These are phyloP conservation scores for Tinea pellionella DNA, from an alignment of 2,888 invertebrate species.

Conservation along the genomic window DNA sequence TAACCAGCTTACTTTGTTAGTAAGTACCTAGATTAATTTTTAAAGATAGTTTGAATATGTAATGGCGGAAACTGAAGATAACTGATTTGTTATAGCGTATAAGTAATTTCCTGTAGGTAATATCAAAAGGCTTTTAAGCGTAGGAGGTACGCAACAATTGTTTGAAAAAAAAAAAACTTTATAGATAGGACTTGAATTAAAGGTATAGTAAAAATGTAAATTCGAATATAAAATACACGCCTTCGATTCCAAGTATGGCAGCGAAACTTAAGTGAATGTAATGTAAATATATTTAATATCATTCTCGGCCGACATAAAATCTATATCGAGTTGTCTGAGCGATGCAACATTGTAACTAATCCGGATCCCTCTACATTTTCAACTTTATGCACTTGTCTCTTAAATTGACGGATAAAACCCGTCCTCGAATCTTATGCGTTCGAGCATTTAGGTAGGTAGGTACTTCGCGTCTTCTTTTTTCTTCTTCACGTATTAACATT, in stretches of 20 bases:
- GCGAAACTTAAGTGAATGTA: conserved; percentile 8
- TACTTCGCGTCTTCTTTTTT: neutral
- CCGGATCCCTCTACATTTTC: conserved; percentile 28
- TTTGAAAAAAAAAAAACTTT: no score
- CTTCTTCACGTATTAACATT: neutral
- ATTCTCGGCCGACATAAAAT: conserved; percentile 29
- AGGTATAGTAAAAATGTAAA: neutral
- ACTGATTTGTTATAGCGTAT: neutral
- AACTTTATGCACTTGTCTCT: conserved; percentile 30
- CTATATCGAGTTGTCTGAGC: conserved; percentile 22
- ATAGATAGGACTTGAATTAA: neutral
- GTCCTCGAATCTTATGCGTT: conserved; percentile 21
- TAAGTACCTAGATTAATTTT: neutral
- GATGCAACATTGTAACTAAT: conserved; percentile 29
- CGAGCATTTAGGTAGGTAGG: no score
- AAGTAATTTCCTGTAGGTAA: no score
- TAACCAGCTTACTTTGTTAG: neutral
- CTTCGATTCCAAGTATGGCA: conserved; percentile 11
- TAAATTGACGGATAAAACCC: conserved; percentile 43
- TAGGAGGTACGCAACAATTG: no score
- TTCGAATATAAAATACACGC: neutral
- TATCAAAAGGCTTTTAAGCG: no score
- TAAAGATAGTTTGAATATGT: neutral
- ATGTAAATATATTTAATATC: conserved; percentile 32
- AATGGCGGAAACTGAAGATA: neutral